These are phyloP conservation scores for Trichoplusia ni DNA, from an alignment of 1,140 invertebrate genomes.

Conservation along the genomic window DNA sequence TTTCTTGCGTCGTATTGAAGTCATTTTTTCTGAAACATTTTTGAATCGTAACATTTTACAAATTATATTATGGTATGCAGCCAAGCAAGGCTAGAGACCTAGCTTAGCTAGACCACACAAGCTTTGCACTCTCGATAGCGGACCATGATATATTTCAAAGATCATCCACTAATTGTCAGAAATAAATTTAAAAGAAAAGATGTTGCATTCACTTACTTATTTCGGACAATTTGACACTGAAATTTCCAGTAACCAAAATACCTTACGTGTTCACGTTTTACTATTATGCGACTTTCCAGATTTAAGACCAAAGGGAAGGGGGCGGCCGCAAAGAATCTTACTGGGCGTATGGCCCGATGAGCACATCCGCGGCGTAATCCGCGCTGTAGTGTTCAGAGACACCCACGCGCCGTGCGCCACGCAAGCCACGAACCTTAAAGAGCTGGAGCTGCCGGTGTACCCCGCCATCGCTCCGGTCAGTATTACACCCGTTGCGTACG, in stretches of 20 bases:
- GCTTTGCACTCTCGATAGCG: too few species aligned
- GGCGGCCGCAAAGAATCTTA: conserved; percentile 93
- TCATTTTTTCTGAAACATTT: too few species aligned
- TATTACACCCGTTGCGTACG: conserved; percentile 47
- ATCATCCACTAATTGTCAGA: too few species aligned
- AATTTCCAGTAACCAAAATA: conserved; percentile 4
- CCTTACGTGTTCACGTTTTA: conserved; percentile 75
- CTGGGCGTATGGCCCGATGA: conserved; percentile 96
- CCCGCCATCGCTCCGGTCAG: conserved; percentile 75
- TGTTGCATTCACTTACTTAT: too few species aligned
- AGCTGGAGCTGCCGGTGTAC: conserved; percentile 73
- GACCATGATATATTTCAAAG: too few species aligned
- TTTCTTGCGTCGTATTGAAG: too few species aligned
- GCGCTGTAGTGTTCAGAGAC: conserved; percentile 95
- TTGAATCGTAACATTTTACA: too few species aligned
- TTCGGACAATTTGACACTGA: too few species aligned
- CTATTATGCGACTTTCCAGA: conserved; percentile 84
- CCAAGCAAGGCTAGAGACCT: too few species aligned
- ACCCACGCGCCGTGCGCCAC: conserved; percentile 82
- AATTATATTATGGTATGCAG: too few species aligned
- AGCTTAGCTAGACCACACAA: too few species aligned
- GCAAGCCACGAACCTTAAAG: conserved; percentile 84
- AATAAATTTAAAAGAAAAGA: too few species aligned
- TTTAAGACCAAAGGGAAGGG: conserved; percentile 93
- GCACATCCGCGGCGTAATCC: conserved; percentile 94